phyloP scores from a whole-genome alignment of 2,113 vertebrate genomes.

The Cottus gobio region DNA sequence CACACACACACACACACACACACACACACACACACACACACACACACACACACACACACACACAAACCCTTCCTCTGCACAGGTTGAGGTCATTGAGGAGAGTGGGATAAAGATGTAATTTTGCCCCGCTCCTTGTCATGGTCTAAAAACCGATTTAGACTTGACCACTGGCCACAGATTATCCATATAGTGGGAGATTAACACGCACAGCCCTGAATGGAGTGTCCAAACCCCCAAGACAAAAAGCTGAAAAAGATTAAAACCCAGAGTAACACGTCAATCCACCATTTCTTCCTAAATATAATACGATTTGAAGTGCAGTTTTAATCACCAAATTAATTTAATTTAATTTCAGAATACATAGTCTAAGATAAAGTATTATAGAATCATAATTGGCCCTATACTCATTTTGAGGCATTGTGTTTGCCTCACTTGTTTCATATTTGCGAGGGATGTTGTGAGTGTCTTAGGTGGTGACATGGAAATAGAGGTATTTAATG shows the following conservation, averaged over 20 bases:
- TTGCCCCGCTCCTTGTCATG: neutral
- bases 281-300: neutral
- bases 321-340: neutral
- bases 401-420: neutral
- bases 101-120: constrained; percentile 6
- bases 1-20: constrained; percentile 25
- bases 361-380: neutral
- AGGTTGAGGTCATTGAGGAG: constrained; percentile 13
- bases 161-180: constrained; percentile 39
- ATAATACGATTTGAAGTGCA: neutral
- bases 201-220: constrained; percentile 3
- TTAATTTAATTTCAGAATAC: neutral
- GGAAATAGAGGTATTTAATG: no score
- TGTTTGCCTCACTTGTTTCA: neutral
- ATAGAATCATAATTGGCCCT: neutral
- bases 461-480: neutral
- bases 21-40: constrained; percentile 12
- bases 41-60: constrained; percentile 13
- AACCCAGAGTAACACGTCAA: neutral
- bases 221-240: neutral
- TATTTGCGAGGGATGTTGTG: neutral
- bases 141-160: constrained; percentile 42
- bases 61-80: neutral
- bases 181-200: constrained; percentile 30
- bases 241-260: constrained; percentile 11